Conservation (phyloP, 2,113 vertebrate species). For the Rhizomys pruinosus region DNA sequence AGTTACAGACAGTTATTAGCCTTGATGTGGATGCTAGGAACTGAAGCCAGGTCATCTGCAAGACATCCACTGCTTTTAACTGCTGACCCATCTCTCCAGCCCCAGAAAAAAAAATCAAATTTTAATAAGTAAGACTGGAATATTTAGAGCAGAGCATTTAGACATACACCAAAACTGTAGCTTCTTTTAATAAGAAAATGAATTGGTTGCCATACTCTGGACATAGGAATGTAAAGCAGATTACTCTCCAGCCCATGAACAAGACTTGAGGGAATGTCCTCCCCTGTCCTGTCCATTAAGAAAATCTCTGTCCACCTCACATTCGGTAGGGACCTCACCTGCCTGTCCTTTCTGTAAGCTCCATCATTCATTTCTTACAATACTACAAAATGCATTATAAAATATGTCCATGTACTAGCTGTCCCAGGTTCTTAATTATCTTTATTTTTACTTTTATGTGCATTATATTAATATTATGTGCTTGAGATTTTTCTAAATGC, state of each 20-base stretch:
- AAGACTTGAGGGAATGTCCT: constrained; percentile 76
- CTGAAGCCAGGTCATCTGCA: no score
- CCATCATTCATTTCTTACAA: constrained; percentile 54
- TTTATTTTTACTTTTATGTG: not conserved
- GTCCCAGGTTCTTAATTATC: not conserved
- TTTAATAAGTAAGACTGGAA: constrained; percentile 40
- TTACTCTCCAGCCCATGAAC: constrained; percentile 78
- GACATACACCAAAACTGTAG: constrained; percentile 67
- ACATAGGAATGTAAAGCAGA: constrained; percentile 82
- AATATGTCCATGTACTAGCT: not conserved
- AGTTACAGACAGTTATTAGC: no score
- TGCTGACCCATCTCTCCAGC: no score
- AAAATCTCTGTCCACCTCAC: constrained; percentile 67
- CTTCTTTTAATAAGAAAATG: constrained; percentile 82
- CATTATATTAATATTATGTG: not conserved
- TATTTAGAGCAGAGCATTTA: constrained; percentile 30
- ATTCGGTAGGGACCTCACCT: constrained; percentile 67
- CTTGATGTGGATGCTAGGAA: no score
- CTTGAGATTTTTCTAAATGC: not conserved
- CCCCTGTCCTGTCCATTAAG: constrained; percentile 68
- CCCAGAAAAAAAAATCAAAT: constrained; percentile 15
- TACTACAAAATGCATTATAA: not conserved
- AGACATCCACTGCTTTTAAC: no score
- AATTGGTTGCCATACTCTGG: constrained; percentile 84
- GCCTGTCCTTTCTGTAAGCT: not conserved